Evolutionary conservation across 2,113 vertebrate species (phyloP).

Genomic region (Seriola dumerili): DNA sequence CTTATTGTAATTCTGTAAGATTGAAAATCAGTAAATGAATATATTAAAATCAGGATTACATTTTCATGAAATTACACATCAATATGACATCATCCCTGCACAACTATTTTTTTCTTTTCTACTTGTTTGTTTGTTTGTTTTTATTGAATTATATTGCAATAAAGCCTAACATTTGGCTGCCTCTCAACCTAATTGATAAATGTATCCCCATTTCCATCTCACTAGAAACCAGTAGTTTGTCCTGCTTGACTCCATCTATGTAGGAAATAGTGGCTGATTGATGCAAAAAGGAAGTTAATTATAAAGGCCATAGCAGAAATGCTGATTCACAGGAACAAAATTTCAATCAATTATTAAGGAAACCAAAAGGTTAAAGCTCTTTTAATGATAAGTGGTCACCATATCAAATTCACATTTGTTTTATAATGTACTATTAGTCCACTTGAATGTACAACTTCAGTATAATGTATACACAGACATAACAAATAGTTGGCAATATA

Average conservation of each 20-base stretch:
- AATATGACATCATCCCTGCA: neutral
- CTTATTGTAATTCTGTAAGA: neutral
- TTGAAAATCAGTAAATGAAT: neutral
- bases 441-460: neutral
- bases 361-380: constrained; percentile 59
- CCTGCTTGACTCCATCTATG: constrained; percentile 44
- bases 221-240: constrained; percentile 47
- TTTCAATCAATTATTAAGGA: constrained; percentile 36
- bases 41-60: neutral
- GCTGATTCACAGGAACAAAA: constrained; percentile 19
- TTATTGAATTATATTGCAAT: constrained; percentile 57
- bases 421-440: neutral
- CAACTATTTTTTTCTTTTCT: constrained; percentile 1
- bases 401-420: neutral
- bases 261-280: constrained; percentile 69
- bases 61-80: neutral
- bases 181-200: constrained; percentile 70
- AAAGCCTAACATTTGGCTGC: constrained; percentile 42
- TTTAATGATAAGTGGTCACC: constrained; percentile 24
- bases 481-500: too few relatives aligned
- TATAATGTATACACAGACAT: neutral
- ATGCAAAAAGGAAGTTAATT: constrained; percentile 51
- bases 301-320: constrained; percentile 47
- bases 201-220: constrained; percentile 59
- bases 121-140: constrained; percentile 22